Base-by-base conservation (phyloP, 2,113 vertebrate genomes). In the Heterocephalus glaber region DNA sequence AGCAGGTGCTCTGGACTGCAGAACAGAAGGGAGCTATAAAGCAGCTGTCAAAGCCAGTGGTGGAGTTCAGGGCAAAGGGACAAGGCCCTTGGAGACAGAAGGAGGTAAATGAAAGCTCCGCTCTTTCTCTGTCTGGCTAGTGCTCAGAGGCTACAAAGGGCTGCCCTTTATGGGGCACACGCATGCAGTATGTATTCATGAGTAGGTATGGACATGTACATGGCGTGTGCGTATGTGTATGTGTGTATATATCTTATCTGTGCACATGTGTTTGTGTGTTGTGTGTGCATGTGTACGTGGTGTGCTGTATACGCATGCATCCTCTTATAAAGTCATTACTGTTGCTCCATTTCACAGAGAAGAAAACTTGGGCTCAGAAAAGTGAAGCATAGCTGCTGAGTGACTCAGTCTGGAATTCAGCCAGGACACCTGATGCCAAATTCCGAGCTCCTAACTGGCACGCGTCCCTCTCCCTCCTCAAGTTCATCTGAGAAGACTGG, bases 11-110 rank as follows among this genome's bases (percentile, higher is more conserved):
- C n/a, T 47, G 49, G 9, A 38, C 16, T 61, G 11, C 76, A 66
- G 11, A 54, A 20, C 30, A 54, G 17, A 30, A 61, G 28, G 28
- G 5, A 12, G 4, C 41, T 16, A 63, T 30, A 38, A 9, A n/a
- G 33, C 5, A 38, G 22, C 38, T 38, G 2, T 68, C 47, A 20
- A 41, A n/a, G 16, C 1, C 0, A 35, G 66, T 1, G 1, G 0
- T 12, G 7, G 76, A 22, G 17, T 2, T 20, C 54, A 44, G 38
- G 14, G 16, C 1, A 0, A 58, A 28, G 52, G 0, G 49, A 11
- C 63, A 52, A 35, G 3, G 63, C 13, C 44, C 12, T 2, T 0
- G 38, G 22, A 65, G 33, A 60, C 9, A 22, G 2, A 44, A 30
- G 20, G 19, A 84, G 19, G 20, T 58, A 33, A 26, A 33, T 1